These are phyloP conservation scores for Stegastes partitus DNA, from an alignment of 2,113 vertebrate species.

Conservation along the genomic window DNA sequence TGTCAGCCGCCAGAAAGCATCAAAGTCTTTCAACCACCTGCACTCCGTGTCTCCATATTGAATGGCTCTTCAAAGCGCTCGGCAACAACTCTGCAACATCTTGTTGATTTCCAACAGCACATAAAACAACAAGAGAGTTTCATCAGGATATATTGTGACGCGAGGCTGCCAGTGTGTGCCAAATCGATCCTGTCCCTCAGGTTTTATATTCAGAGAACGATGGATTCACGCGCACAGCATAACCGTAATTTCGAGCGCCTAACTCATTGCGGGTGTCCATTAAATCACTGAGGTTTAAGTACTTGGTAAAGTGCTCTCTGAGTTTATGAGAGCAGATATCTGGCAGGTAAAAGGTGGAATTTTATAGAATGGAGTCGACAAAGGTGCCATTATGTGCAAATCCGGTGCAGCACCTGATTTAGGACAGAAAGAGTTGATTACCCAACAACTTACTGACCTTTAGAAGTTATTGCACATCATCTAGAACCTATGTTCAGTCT, in stretches of 20 bases:
- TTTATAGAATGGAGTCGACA: too few species aligned
- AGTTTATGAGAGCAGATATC: too few species aligned
- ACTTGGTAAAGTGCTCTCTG: too few species aligned
- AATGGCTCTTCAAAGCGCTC: not conserved
- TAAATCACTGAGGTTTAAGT: constrained; percentile 1
- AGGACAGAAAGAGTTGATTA: too few species aligned
- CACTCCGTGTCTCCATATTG: not conserved
- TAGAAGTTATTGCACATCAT: too few species aligned
- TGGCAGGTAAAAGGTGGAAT: too few species aligned
- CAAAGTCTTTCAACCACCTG: not conserved
- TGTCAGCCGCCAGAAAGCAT: not conserved
- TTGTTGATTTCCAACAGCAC: not conserved
- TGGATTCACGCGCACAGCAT: not conserved
- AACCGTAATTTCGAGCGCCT: not conserved
- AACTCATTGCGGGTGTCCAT: not conserved
- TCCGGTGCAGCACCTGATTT: too few species aligned
- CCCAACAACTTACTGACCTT: too few species aligned
- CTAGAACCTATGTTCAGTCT: too few species aligned
- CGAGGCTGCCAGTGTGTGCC: not conserved
- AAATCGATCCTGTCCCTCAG: constrained; percentile 6
- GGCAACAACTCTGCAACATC: constrained; percentile 11
- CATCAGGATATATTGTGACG: not conserved
- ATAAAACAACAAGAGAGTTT: constrained; percentile 16
- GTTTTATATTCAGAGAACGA: not conserved
- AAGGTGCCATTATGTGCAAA: too few species aligned